phyloP scores from a whole-genome alignment of 2,888 invertebrate species.

The Rotaria magnacalcarata region DNA sequence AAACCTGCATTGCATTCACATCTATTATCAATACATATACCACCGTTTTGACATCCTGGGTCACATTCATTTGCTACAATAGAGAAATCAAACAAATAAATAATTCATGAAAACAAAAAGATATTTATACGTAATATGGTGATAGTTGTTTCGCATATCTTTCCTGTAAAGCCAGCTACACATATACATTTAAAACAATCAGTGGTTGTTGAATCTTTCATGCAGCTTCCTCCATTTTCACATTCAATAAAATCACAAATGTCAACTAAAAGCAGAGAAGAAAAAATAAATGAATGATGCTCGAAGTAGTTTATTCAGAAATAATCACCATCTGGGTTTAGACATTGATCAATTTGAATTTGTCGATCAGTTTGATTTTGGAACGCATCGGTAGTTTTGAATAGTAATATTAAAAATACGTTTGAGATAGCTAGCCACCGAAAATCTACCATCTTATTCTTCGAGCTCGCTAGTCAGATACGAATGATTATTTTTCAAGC shows the following conservation, averaged over 20 bases:
- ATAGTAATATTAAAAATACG: too few species aligned
- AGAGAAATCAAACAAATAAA: neutral
- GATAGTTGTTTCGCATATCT: neutral
- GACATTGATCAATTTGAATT: neutral
- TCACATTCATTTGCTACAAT: neutral
- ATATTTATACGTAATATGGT: neutral
- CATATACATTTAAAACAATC: neutral
- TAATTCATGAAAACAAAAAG: neutral
- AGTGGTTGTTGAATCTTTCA: neutral
- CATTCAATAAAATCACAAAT: neutral
- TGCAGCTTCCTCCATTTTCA: neutral
- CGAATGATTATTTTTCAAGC: neutral
- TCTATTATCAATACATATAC: neutral
- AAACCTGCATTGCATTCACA: neutral
- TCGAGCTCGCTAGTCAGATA: too few species aligned
- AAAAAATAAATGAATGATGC: neutral
- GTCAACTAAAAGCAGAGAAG: neutral
- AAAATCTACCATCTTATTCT: too few species aligned
- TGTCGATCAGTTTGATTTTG: neutral
- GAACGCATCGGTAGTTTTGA: neutral
- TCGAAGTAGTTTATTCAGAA: neutral
- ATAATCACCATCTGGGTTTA: neutral
- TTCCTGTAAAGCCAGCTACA: neutral
- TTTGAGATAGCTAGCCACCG: too few species aligned
- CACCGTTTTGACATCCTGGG: neutral